Percentiles rank a stretch among this genome's conserved stretches.
phyloP scores from a whole-genome alignment of 2,797 vertebrate genomes.

The Numenius phaeopus region DNA sequence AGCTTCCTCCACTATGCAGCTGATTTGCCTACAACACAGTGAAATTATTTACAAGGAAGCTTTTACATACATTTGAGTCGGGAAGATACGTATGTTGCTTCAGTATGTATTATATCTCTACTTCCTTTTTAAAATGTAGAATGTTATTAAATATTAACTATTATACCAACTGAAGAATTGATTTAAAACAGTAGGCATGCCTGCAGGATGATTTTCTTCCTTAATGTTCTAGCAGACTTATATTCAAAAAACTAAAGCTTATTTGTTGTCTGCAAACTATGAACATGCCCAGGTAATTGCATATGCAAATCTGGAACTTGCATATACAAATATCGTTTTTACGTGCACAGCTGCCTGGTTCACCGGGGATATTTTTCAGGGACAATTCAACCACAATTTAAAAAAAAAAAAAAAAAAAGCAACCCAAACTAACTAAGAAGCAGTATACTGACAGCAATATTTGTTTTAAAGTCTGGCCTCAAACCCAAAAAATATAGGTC shows the following conservation, averaged over 20 bases:
- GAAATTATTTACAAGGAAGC: background rate
- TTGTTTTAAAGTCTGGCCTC: background rate
- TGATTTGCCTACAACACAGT: background rate
- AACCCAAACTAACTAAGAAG: background rate
- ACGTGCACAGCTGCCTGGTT: slow-evolving; percentile 1
- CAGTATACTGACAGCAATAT: background rate
- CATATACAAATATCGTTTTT: background rate
- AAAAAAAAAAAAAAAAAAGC: background rate
- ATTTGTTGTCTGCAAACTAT: background rate
- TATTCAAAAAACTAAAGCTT: background rate
- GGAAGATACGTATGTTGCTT: background rate
- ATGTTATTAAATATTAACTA: slow-evolving; percentile 71
- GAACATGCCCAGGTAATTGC: slow-evolving; percentile 6
- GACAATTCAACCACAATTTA: background rate
- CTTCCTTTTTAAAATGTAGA: slow-evolving; percentile 43
- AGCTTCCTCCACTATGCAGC: background rate
- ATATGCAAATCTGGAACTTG: background rate
- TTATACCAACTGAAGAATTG: background rate
- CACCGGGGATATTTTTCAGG: background rate
- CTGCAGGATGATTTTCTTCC: background rate
- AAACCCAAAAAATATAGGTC: background rate
- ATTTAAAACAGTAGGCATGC: background rate
- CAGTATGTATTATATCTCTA: background rate
- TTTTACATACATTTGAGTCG: background rate
- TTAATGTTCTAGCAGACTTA: background rate